Evolutionary conservation across 2,888 invertebrate genomes (phyloP).

Genomic region (Cylloceria caligata): DNA sequence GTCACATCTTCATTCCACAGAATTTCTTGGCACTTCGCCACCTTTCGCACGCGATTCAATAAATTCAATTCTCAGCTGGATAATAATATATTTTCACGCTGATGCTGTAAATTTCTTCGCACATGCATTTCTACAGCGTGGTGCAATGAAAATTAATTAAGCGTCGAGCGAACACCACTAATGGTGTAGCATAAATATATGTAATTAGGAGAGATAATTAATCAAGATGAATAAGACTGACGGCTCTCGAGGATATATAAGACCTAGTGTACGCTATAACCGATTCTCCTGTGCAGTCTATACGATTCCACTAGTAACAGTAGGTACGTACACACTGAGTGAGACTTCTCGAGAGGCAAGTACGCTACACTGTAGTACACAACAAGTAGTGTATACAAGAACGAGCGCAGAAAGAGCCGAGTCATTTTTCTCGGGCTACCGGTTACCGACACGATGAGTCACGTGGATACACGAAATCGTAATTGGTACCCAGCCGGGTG

Average conservation of each 20-base stretch:
- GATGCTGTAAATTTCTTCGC: background rate
- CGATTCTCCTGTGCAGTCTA: background rate
- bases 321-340: conserved; percentile 51
- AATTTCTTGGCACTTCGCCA: conserved; percentile 26
- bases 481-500: conserved; percentile 68
- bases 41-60: conserved; percentile 32
- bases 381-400: conserved; percentile 35
- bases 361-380: conserved; percentile 23
- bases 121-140: background rate
- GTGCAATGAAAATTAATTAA: conserved; percentile 63
- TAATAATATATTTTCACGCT: conserved; percentile 48
- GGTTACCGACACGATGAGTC: conserved; percentile 64
- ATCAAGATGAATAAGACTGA: conserved; percentile 62
- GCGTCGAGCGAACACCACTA: conserved; percentile 43
- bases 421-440: conserved; percentile 65
- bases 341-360: conserved; percentile 58
- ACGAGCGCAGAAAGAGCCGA: conserved; percentile 47
- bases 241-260: conserved; percentile 37
- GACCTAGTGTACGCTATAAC: conserved; percentile 1
- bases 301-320: conserved; percentile 5
- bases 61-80: conserved; percentile 37
- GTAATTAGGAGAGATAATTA: conserved; percentile 67
- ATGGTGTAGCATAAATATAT: conserved; percentile 65
- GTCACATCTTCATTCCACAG: background rate
- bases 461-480: conserved; percentile 68